Evolutionary conservation across 2,888 invertebrate species (phyloP), one percentile per base, ranked within the genome.

Genomic region (Orgyia antiqua): DNA sequence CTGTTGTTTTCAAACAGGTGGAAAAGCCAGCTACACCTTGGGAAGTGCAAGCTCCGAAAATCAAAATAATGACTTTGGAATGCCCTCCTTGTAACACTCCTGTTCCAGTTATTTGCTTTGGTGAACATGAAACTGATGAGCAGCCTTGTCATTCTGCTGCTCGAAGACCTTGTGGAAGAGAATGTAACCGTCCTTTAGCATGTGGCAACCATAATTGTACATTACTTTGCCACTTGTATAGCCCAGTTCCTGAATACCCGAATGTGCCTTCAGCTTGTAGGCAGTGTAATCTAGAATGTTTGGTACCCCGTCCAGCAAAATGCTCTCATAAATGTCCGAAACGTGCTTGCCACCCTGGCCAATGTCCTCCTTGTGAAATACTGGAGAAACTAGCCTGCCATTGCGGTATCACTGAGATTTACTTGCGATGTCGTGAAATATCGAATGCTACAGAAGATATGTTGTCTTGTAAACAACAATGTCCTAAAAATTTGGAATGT

Each of bases 401-500:
- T 65, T 98, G 98, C 63, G 91, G 91, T 0, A 82, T 95, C 3
- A 91, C 91, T 31, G 91, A 93, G 43, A 80, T 94, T 2, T 93
- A 94, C 54, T 87, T 94, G 31, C 88, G 90, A 15, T 98, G 98
- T 62, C 76, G 74, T 18, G 91, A 93, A 49, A 89, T 93, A 68
- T 87, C 88, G 0, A 65, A 74, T 2, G 80, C 89, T n/a, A 69
- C 72, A 0, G 76, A 75, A 8, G 87, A 87, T 26, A 71, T 69
- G 27, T 60, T 88, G 12, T 89, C 89, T 33, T 98, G 97, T 66
- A 93, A 93, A 20, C 94, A 94, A 66, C 94, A 93, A 42, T 98
- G 97, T 61, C 93, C 95, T 0, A 94, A 92, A 79, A 92, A 95
- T 91, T 90, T 94, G 64, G 69, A 89, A 4, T 98, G 97, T 74